These are phyloP conservation scores for Aleiodes leptofemur DNA, from an alignment of 2,888 invertebrate species.

Conservation along the genomic window DNA sequence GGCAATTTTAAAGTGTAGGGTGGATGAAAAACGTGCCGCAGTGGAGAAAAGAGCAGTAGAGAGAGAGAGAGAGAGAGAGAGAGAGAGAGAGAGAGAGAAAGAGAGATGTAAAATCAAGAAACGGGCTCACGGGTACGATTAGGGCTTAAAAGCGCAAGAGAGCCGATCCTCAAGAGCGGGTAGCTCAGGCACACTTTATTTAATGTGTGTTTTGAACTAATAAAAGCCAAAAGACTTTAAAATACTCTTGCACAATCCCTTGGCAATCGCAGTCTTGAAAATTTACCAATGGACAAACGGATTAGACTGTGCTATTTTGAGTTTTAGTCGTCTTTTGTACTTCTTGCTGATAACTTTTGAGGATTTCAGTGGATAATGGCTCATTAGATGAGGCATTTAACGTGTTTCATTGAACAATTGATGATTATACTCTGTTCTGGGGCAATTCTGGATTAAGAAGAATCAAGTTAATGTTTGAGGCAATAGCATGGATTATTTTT, in stretches of 20 bases:
- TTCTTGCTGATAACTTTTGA: slow-evolving; percentile 13
- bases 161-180: slow-evolving; percentile 61
- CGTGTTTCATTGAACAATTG: not conserved
- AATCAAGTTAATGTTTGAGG: not conserved
- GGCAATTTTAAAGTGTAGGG: slow-evolving; percentile 14
- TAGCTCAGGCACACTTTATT: slow-evolving; percentile 72
- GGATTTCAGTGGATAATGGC: slow-evolving; percentile 9
- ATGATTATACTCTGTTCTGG: slow-evolving; percentile 10
- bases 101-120: slow-evolving; percentile 56
- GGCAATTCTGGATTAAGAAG: not conserved
- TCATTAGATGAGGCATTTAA: slow-evolving; percentile 18
- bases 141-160: slow-evolving; percentile 64
- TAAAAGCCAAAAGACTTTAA: slow-evolving; percentile 45
- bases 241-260: slow-evolving; percentile 45
- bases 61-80: slow-evolving; percentile 35
- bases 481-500: no score
- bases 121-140: slow-evolving; percentile 63
- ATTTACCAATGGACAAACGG: slow-evolving; percentile 34
- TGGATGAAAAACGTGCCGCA: slow-evolving; percentile 25
- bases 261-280: slow-evolving; percentile 3
- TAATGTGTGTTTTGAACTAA: slow-evolving; percentile 74
- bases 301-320: slow-evolving; percentile 5
- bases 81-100: slow-evolving; percentile 32
- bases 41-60: slow-evolving; percentile 17
- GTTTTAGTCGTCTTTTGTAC: slow-evolving; percentile 13